A percentile compares a stretch with the other conserved stretches of the same genome.
These are phyloP conservation scores for Arothron firmamentum DNA, from an alignment of 2,113 vertebrate species.

Conservation along the genomic window DNA sequence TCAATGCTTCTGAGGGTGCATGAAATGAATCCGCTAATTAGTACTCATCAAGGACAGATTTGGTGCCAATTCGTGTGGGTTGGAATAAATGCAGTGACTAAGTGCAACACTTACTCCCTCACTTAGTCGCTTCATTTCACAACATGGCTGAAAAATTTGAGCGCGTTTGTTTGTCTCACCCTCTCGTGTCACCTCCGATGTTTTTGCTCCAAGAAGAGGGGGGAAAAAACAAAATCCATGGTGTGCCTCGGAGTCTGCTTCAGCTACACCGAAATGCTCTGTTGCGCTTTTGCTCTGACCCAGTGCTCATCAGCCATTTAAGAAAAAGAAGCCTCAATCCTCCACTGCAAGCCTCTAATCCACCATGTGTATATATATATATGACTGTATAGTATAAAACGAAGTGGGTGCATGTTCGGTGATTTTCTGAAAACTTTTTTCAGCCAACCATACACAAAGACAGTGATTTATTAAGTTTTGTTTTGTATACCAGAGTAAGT, in stretches of 20 bases:
- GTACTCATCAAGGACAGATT: conserved; percentile 41
- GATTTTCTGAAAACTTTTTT: conserved; percentile 71
- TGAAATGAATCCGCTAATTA: conserved; percentile 28
- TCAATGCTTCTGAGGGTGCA: conserved; percentile 27
- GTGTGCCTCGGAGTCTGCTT: conserved; percentile 16
- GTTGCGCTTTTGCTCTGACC: not conserved
- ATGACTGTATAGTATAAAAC: conserved; percentile 66
- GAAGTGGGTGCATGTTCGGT: conserved; percentile 72
- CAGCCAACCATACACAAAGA: conserved; percentile 43
- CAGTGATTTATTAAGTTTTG: conserved; percentile 21
- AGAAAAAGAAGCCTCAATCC: conserved; percentile 44
- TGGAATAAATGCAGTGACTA: not conserved
- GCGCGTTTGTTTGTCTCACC: no score
- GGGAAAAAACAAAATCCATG: not conserved
- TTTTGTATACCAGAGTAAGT: conserved; percentile 4
- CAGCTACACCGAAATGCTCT: conserved; percentile 5
- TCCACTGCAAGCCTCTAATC: conserved; percentile 56
- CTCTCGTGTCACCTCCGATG: no score
- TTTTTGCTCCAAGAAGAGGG: no score
- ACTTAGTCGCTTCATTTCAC: no score
- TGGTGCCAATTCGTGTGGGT: conserved; percentile 15
- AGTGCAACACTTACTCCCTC: no score
- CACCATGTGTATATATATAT: conserved; percentile 70
- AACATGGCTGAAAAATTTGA: no score
- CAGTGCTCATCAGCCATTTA: conserved; percentile 35